Conservation (phyloP, 2,888 invertebrate genomes). For the Hemicrepidius hirtus region DNA sequence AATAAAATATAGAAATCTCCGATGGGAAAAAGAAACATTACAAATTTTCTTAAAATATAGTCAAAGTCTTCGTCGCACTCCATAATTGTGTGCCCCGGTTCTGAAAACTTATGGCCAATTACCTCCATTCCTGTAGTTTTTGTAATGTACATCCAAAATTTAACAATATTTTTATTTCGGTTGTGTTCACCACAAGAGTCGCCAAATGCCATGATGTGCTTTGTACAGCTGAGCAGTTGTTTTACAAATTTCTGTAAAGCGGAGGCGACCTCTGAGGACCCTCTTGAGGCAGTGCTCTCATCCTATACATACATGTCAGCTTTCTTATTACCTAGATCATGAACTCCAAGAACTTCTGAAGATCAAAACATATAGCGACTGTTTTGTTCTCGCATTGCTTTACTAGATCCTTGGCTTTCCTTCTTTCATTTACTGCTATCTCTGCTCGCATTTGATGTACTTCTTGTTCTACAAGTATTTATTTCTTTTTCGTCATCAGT, state of each 20-base stretch:
- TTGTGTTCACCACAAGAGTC: constrained; percentile 10
- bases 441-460: neutral
- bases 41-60: no score
- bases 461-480: neutral
- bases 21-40: no score
- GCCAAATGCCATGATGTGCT: constrained; percentile 1
- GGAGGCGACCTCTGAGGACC: constrained; percentile 2
- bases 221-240: neutral
- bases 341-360: constrained; percentile 25
- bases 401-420: neutral
- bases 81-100: constrained; percentile 26
- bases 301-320: constrained; percentile 26
- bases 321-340: constrained; percentile 4
- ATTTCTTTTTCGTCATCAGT: no score
- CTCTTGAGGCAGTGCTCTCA: constrained; percentile 15
- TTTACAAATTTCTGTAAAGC: neutral
- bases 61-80: constrained; percentile 31
- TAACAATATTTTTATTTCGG: constrained; percentile 20
- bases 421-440: neutral
- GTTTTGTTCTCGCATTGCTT: neutral
- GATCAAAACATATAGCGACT: constrained; percentile 27
- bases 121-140: neutral
- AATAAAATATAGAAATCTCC: no score
- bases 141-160: constrained; percentile 16
- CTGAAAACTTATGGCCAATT: constrained; percentile 29